Percentiles rank a stretch among this genome's conserved stretches.
Evolutionary conservation across 2,113 vertebrate genomes (phyloP).

Genomic region (Theristicus caerulescens): DNA sequence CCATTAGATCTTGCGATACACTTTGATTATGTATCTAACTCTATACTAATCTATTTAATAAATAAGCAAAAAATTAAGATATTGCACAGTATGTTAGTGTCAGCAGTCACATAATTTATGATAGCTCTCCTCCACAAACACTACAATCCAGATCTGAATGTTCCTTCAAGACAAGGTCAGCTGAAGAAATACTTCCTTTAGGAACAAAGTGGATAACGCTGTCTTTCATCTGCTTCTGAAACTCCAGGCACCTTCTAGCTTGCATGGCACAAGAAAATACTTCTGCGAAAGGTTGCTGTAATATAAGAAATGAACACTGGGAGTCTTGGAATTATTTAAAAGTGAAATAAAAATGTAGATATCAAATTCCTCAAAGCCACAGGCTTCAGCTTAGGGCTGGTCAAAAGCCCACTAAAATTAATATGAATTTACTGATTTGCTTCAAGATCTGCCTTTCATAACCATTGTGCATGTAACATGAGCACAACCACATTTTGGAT

Average conservation of each 20-base stretch:
- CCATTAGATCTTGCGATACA: neutral
- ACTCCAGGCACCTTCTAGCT: neutral
- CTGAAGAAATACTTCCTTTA: neutral
- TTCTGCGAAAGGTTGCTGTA: neutral
- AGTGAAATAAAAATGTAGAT: neutral
- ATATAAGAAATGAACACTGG: neutral
- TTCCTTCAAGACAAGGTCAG: neutral
- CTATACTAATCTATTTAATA: neutral
- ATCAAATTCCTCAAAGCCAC: neutral
- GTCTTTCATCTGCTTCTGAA: neutral
- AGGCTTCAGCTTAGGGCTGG: neutral
- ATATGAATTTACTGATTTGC: neutral
- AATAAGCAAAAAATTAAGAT: neutral
- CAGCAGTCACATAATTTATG: neutral
- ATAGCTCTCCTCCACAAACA: neutral
- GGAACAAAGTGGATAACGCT: neutral
- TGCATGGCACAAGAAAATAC: neutral
- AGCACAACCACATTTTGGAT: neutral
- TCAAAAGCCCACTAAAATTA: conserved; percentile 20
- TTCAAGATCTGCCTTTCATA: neutral
- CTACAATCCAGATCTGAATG: neutral
- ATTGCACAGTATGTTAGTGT: neutral
- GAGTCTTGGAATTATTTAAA: conserved; percentile 6
- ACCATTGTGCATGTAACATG: neutral
- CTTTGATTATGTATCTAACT: neutral